phyloP scores from a whole-genome alignment of 2,888 invertebrate species.

The Nymphalis polychloros region DNA sequence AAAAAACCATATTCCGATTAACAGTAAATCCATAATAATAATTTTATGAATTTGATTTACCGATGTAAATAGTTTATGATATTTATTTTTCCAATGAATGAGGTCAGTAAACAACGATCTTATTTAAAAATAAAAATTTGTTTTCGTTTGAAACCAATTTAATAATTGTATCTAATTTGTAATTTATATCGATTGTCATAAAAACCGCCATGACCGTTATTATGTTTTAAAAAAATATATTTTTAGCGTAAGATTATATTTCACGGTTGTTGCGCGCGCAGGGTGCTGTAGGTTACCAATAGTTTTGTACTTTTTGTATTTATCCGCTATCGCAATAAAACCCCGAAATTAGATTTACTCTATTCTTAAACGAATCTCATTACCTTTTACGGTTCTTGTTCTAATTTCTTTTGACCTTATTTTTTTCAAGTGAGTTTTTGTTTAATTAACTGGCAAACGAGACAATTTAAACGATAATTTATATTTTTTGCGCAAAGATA shows the following conservation, averaged over 20 bases:
- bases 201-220: slow-evolving; percentile 16
- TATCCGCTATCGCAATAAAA: slow-evolving; percentile 44
- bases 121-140: not conserved
- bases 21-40: too few relatives aligned
- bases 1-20: too few relatives aligned
- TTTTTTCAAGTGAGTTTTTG: slow-evolving; percentile 52
- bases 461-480: slow-evolving; percentile 27
- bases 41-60: too few relatives aligned
- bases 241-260: slow-evolving; percentile 3
- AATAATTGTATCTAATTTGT: slow-evolving; percentile 9
- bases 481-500: slow-evolving; percentile 28
- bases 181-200: slow-evolving; percentile 11
- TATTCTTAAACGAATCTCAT: slow-evolving; percentile 56
- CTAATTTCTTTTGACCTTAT: slow-evolving; percentile 55
- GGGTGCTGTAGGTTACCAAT: slow-evolving; percentile 17
- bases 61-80: not conserved
- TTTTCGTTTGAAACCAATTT: slow-evolving; percentile 13
- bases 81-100: not conserved
- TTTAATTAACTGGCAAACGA: slow-evolving; percentile 38
- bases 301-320: slow-evolving; percentile 41
- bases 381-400: slow-evolving; percentile 51
- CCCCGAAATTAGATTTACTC: slow-evolving; percentile 52
- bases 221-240: not conserved
- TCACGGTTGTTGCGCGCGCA: slow-evolving; percentile 20
- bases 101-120: not conserved